Conservation (phyloP, 2,113 vertebrate genomes). For the Myiopsitta monachus region DNA sequence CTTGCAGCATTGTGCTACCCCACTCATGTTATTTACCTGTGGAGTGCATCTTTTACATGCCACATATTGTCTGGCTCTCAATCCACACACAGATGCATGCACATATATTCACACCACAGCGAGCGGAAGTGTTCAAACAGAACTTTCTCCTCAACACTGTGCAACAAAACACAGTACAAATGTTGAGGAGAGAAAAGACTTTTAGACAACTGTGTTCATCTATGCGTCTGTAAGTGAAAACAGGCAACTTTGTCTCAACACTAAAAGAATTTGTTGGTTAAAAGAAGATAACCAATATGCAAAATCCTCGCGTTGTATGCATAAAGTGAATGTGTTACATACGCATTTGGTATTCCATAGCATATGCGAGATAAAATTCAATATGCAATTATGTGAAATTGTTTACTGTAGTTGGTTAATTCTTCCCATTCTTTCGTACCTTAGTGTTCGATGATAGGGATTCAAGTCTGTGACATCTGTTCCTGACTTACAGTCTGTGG, state of each 20-base stretch:
- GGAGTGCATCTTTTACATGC: neutral
- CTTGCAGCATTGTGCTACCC: neutral
- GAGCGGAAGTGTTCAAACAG: neutral
- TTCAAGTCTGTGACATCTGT: neutral
- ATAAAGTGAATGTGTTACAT: neutral
- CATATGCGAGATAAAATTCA: neutral
- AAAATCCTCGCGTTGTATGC: neutral
- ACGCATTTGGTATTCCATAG: neutral
- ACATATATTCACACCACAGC: fast-evolving
- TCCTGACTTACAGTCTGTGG: neutral
- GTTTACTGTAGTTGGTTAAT: neutral
- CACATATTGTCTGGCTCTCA: neutral
- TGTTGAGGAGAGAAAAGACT: neutral
- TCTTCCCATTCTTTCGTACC: neutral
- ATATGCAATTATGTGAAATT: neutral
- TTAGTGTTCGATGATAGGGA: neutral
- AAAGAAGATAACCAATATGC: neutral
- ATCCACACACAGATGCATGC: neutral
- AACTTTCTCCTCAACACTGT: neutral
- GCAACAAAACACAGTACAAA: neutral
- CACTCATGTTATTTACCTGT: neutral
- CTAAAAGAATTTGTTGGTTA: neutral
- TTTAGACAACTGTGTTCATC: neutral
- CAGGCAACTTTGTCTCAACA: neutral
- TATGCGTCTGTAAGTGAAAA: neutral